These are phyloP conservation scores for Beroe ovata DNA, from an alignment of 37 sponge, comb jelly and placozoan species.

Conservation along the genomic window DNA sequence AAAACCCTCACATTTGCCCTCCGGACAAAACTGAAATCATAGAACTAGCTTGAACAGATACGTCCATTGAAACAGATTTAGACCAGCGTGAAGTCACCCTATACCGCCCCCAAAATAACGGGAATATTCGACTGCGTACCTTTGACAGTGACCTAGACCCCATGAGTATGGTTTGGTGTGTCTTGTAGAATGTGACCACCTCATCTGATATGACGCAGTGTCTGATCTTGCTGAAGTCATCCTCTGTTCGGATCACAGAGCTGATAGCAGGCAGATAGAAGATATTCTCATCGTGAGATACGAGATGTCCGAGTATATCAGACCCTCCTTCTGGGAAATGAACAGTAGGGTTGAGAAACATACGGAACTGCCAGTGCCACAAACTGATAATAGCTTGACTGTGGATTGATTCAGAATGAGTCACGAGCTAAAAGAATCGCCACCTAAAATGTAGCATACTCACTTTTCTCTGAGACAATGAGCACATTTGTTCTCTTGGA, in stretches of 20 bases:
- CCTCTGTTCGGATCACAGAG: not conserved
- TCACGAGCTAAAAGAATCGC: too few relatives aligned
- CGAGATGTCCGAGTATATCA: conserved; percentile 3
- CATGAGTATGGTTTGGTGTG: not conserved
- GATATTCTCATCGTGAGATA: conserved; percentile 7
- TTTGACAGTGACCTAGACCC: conserved; percentile 16
- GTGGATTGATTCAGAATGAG: too few relatives aligned
- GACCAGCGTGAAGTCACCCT: too few relatives aligned
- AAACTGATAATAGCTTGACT: too few relatives aligned
- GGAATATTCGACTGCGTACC: too few relatives aligned
- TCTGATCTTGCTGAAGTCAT: conserved; percentile 8
- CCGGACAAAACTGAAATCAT: conserved; percentile 38
- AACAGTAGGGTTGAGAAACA: too few relatives aligned
- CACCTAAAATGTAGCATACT: too few relatives aligned
- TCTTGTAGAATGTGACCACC: conserved; percentile 7
- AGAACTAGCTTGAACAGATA: too few relatives aligned
- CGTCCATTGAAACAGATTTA: too few relatives aligned
- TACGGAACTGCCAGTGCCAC: too few relatives aligned
- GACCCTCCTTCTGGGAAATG: conserved; percentile 3
- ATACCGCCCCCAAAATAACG: too few relatives aligned
- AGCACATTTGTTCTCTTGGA: conserved; percentile 2
- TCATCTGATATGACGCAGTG: conserved; percentile 33
- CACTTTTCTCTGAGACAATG: conserved; percentile 42
- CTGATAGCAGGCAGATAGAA: conserved; percentile 41
- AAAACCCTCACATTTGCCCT: conserved; percentile 15